A percentile compares a stretch with the other conserved stretches of the same genome.
Evolutionary conservation across 2,113 vertebrate genomes (phyloP).

Genomic region (Mobula birostris): DNA sequence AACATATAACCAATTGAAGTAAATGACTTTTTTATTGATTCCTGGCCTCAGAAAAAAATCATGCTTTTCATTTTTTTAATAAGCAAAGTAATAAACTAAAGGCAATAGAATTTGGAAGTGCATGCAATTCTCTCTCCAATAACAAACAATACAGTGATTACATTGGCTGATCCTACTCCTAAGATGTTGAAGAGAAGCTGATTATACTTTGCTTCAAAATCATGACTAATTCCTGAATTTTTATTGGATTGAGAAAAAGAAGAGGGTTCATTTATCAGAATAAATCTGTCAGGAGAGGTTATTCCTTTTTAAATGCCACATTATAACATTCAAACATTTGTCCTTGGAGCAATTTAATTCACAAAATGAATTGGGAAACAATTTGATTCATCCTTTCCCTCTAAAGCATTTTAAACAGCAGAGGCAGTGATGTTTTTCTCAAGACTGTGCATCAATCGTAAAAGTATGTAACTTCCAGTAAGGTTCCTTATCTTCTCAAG

Average conservation of each 20-base stretch:
- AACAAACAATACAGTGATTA: background rate
- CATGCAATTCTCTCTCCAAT: background rate
- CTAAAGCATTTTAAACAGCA: background rate
- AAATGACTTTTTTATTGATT: background rate
- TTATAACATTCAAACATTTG: background rate
- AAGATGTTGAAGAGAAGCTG: background rate
- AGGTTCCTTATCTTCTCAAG: background rate
- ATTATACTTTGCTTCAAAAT: conserved; percentile 4
- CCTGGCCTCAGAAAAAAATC: background rate
- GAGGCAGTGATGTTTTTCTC: background rate
- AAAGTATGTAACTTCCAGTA: background rate
- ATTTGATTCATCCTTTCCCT: background rate
- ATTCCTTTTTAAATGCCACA: background rate
- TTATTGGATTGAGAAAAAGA: conserved; percentile 29
- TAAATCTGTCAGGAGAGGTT: background rate
- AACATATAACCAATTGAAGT: background rate
- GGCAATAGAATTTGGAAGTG: background rate
- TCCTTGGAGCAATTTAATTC: conserved; percentile 17
- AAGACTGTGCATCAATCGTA: no score
- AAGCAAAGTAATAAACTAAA: conserved; percentile 2
- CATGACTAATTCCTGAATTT: background rate
- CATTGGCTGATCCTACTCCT: background rate
- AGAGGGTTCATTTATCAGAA: conserved; percentile 7
- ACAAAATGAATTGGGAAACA: conserved; percentile 5
- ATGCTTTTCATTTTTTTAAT: background rate